Evolutionary conservation across 2,888 invertebrate species (phyloP), one percentile per base, ranked within the genome.

Genomic region (Dione juno): DNA sequence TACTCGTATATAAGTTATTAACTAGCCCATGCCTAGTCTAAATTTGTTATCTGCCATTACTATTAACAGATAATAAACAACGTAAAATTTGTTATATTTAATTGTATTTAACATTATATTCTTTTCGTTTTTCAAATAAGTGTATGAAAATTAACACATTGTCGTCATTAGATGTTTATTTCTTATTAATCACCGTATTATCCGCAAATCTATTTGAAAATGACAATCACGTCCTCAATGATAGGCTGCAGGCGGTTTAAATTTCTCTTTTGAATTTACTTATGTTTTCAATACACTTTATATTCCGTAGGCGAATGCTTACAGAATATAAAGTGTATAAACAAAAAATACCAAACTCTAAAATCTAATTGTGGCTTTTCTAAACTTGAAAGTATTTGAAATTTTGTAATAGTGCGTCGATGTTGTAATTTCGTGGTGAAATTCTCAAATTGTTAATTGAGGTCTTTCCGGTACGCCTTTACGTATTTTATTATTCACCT

Each of bases 161-260:
- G 2, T 45, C 43, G 28, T 28, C 9, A n/a, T 61, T 11, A 43
- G 1, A 21, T 13, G n/a, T 2, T 40, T 40, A 37, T 13, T 3
- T 63, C 19, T 11, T 37, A 16, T 64, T 40, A 64, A 40, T 37
- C 40, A 64, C 40, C 19, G 52, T 21, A 37, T 67, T 71, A 67
- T 69, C 69, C 16, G 45, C 40, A 43, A 67, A 67, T 66, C 65
- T 16, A 66, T 74, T 74, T 69, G n/a, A 69, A 43, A 67, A 67
- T 70, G 45, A 45, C 43, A 45, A 40, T 54, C 41, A 63, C 43
- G 53, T 54, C 16, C 43, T 61, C 63, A 14, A 43, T 61, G 21
- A 53, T 37, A 35, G 21, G 10, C 52, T 14, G 43, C 21, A 35
- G 21, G 10, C 52, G 16, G 43, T 61, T 63, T 19, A 11, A 59